Evolutionary conservation across 2,888 invertebrate genomes (phyloP).

Genomic region (Pteria penguin): DNA sequence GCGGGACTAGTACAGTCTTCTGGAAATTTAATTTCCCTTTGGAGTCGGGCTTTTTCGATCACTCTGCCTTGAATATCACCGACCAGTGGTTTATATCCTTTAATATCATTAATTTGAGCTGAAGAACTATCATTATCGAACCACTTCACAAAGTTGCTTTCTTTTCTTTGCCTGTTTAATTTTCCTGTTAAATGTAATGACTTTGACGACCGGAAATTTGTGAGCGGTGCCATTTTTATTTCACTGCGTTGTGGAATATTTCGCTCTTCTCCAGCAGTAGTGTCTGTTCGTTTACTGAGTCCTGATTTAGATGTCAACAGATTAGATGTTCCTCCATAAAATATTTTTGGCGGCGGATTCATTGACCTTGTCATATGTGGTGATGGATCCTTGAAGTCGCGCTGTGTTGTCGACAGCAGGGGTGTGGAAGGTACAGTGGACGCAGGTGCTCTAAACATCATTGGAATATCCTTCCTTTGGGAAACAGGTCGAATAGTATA

Average conservation of each 20-base stretch:
- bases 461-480: background rate
- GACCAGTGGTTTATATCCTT: conserved; percentile 8
- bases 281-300: background rate
- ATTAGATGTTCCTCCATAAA: background rate
- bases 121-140: background rate
- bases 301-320: background rate
- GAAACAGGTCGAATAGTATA: conserved; percentile 12
- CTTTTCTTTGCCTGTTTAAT: background rate
- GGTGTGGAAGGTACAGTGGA: conserved; percentile 12
- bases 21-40: background rate
- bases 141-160: background rate
- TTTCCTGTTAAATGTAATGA: conserved; percentile 1
- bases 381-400: background rate
- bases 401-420: background rate
- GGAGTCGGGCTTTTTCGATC: conserved; percentile 3
- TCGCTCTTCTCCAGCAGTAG: background rate
- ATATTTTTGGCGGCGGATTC: conserved; percentile 12
- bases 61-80: conserved; percentile 7
- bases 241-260: background rate
- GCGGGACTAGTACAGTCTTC: background rate
- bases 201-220: background rate
- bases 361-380: conserved; percentile 1
- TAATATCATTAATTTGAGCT: background rate
- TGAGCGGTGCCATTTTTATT: background rate
- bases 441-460: conserved; percentile 13